Base-by-base conservation (phyloP, 2,113 vertebrate species). In the Scatophagus argus region DNA sequence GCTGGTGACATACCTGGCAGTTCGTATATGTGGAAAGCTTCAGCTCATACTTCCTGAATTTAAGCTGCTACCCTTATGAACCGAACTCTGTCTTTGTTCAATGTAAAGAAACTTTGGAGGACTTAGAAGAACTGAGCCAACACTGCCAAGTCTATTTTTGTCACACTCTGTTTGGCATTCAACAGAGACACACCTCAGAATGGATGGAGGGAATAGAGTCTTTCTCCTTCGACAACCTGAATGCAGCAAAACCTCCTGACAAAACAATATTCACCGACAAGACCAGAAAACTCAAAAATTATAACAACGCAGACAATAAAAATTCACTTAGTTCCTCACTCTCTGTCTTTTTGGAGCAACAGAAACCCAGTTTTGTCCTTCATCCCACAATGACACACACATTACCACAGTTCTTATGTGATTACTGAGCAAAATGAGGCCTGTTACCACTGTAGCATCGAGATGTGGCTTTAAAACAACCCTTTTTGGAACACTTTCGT, bases 31-130 rank as follows among this genome's bases (percentile, higher is more conserved):
- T 63, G 44, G 36, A 80, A 77, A 58, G 68, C 34, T 74, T 66
- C 46, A 38, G 47, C 62, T 68, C 72, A 51, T 61, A 59, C 73
- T 66, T 71, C 76, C 65, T 66, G 65, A 32, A 16, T 81, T 73
- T 69, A 27, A 77, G 63, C 41, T 29, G 49, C 38, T 19, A 19
- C 10, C 21, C 54, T 13, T 39, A 21, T 11, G 5, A 13, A 12
- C 47, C 16, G 16, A 32, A 34, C 21, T 1, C 1, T 44, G 46
- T 69, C 58, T 64, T 58, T 79, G 59, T 52, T 60, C 44, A 23
- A 44, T n/a, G 25, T 25, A 46, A 36, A 16, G 17, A 61, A 72
- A 39, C 21, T 41, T 49, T n/a, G 17, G 16, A 29, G 11, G 31
- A 58, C 5, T 58, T 16, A 5, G 0, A 2, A 43, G 19, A 65